These are phyloP conservation scores for Oncorhynchus masou DNA, from an alignment of 2,113 vertebrate genomes.

Conservation along the genomic window DNA sequence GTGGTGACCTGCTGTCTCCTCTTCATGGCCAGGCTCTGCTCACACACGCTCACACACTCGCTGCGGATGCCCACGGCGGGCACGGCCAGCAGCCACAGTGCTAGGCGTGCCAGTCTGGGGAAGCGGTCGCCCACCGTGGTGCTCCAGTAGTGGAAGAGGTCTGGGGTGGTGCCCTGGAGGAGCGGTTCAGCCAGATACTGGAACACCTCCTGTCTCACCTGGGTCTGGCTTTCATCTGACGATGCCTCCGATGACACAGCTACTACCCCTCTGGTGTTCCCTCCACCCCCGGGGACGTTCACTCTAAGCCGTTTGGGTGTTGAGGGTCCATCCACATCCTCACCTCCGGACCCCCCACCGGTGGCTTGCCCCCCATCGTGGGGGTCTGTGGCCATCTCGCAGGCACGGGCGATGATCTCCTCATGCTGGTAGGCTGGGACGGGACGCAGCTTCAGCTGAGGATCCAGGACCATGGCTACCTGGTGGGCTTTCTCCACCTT, in stretches of 20 bases:
- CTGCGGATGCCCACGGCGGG: constrained; percentile 91
- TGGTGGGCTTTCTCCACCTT: constrained; percentile 94
- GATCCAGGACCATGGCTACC: constrained; percentile 97
- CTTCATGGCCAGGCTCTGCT: constrained; percentile 93
- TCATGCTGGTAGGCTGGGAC: constrained; percentile 96
- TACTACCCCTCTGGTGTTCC: constrained; percentile 23
- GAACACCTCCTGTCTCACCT: constrained; percentile 85
- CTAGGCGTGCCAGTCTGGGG: constrained; percentile 88
- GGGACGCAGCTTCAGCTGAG: constrained; percentile 91
- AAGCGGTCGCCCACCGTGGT: constrained; percentile 88
- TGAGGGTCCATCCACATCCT: constrained; percentile 78
- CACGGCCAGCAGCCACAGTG: constrained; percentile 95
- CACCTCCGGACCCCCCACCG: constrained; percentile 77
- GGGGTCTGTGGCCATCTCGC: constrained; percentile 87
- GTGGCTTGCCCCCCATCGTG: constrained; percentile 59
- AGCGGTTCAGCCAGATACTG: constrained; percentile 77
- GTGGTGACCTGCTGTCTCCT: constrained; percentile 89
- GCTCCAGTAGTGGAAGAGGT: constrained; percentile 98
- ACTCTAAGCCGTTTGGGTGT: constrained; percentile 83
- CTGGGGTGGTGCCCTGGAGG: constrained; percentile 76
- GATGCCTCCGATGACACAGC: constrained; percentile 18
- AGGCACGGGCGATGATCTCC: constrained; percentile 93
- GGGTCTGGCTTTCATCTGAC: constrained; percentile 66
- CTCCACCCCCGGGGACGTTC: constrained; percentile 64
- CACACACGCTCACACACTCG: constrained; percentile 90